phyloP scores from a whole-genome alignment of 2,797 vertebrate species.

The Prunella strophiata region DNA sequence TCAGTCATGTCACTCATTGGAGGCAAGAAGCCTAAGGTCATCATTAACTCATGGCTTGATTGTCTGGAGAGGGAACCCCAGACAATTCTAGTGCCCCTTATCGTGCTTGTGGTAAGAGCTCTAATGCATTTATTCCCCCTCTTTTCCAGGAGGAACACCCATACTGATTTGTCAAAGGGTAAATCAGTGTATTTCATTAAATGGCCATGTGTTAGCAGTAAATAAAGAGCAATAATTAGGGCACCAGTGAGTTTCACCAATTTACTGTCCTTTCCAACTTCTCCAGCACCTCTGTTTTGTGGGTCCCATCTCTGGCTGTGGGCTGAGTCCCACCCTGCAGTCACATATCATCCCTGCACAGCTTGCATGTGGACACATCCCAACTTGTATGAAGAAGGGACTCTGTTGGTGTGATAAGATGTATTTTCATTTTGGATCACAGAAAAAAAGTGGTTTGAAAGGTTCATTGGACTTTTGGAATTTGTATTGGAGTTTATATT shows the following conservation, averaged over 20 bases:
- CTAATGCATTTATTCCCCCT: not conserved
- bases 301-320: not conserved
- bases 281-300: not conserved
- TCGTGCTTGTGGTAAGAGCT: slow-evolving; percentile 15
- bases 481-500: not conserved
- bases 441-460: not conserved
- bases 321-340: not conserved
- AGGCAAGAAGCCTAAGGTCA: slow-evolving; percentile 51
- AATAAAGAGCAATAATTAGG: not conserved
- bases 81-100: slow-evolving; percentile 20
- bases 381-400: not conserved
- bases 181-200: slow-evolving; percentile 25
- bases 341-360: not conserved
- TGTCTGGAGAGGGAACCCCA: slow-evolving; percentile 56
- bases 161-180: slow-evolving; percentile 28
- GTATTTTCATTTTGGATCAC: not conserved
- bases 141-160: slow-evolving; percentile 11
- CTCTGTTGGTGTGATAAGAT: not conserved
- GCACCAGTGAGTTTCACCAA: not conserved
- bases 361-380: not conserved
- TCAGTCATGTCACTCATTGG: slow-evolving; percentile 34
- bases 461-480: not conserved
- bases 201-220: not conserved
- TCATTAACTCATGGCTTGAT: slow-evolving; percentile 54
- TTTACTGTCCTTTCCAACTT: not conserved